Evolutionary conservation across 2,113 vertebrate species (phyloP).

Genomic region (Todiramphus chloris): DNA sequence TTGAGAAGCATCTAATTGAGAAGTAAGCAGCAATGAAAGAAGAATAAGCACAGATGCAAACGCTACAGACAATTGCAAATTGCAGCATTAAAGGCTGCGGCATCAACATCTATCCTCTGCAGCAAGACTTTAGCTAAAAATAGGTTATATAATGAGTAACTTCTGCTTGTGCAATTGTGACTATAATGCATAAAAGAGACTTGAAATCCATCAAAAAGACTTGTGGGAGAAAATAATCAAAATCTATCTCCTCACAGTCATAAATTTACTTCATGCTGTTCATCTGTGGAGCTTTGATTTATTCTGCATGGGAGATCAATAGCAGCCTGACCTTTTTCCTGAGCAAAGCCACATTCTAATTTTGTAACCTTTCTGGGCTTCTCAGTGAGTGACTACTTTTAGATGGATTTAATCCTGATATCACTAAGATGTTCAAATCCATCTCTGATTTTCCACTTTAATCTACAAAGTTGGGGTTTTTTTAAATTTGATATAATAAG

Average conservation of each 20-base stretch:
- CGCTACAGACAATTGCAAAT: neutral
- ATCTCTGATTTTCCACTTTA: neutral
- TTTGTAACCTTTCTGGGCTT: neutral
- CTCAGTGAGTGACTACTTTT: neutral
- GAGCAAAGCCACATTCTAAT: neutral
- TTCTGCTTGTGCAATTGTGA: neutral
- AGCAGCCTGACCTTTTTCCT: neutral
- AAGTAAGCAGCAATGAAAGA: neutral
- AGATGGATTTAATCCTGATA: neutral
- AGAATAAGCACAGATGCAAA: neutral
- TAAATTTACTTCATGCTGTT: neutral
- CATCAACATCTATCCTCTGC: neutral
- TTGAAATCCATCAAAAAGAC: neutral
- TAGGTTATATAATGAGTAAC: neutral
- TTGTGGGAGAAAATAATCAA: neutral
- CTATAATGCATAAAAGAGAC: neutral
- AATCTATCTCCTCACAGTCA: neutral
- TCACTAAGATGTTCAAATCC: neutral
- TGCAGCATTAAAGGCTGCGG: neutral
- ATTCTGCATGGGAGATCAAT: neutral
- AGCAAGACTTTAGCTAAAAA: neutral
- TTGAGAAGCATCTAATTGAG: neutral
- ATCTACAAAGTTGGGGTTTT: neutral
- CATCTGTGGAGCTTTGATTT: neutral
- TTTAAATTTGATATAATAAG: neutral